Base-by-base conservation (phyloP, 2,113 vertebrate genomes). In the Oreocharis arfaki region DNA sequence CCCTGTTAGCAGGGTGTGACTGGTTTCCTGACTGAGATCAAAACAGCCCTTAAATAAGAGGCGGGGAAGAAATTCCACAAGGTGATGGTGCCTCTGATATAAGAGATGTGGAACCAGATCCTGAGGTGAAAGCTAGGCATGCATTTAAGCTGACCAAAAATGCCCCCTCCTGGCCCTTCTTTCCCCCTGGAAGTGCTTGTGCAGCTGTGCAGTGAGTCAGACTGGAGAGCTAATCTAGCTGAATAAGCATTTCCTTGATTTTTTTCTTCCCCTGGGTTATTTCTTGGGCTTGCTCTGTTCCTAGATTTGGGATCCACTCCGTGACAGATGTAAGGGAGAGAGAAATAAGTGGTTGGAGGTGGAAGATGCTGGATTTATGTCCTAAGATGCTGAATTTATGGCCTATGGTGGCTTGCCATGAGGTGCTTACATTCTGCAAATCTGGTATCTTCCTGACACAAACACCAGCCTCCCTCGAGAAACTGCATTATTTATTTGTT, bases 101-200 rank as follows among this genome's bases (percentile, higher is more conserved):
- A 56, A 80, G 37, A 67, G 15, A 39, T 12, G 55, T 20, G 35
- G 55, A 88, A 73, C 23, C 42, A 49, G 41, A 61, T 57, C 22
- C 55, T 42, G 35, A 90, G 68, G 76, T 52, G 76, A 81, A 89
- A 87, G 27, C 89, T 71, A 60, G 60, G 14, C 27, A 39, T 74
- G 39, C 39, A 44, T 90, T 93, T 93, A 89, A 89, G 44, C 93
- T 96, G 94, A 90, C 91, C 60, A 92, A 95, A 97, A 97, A 96
- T 96, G 91, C 93, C 94, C 93, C 73, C 95, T 96, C 95, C 95
- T 95, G 96, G 94, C 89, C 93, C 86, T 90, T 95, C 60, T 55
- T 68, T 94, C 87, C 92, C 75, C 89, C 28, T 96, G 93, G 95
- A 96, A 95, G 83, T 9, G 11, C 61, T 84, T 67, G 60, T 55